A percentile compares a stretch with the other conserved stretches of the same genome.
Evolutionary conservation across 2,113 vertebrate species (phyloP).

Genomic region (Mobula birostris): DNA sequence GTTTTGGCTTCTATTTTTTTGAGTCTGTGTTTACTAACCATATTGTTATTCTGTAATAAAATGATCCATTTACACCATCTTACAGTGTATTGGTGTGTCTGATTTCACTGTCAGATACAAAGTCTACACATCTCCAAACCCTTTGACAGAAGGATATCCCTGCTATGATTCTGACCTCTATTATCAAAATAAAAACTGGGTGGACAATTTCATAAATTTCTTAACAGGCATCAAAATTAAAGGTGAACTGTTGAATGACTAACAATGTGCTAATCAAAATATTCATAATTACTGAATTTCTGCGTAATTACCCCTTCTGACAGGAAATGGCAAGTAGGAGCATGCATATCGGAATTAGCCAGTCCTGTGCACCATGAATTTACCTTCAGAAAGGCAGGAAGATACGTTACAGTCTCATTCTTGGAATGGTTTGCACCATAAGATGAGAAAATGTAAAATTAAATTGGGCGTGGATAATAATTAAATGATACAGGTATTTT

Average conservation of each 20-base stretch:
- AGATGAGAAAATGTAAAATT: not conserved
- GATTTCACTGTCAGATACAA: not conserved
- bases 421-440: not conserved
- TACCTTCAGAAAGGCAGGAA: not conserved
- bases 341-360: not conserved
- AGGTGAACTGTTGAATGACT: not conserved
- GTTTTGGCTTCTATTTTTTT: not conserved
- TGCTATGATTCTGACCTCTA: not conserved
- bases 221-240: not conserved
- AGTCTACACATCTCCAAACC: not conserved
- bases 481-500: not conserved
- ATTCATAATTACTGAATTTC: not conserved
- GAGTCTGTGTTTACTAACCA: not conserved
- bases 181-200: not conserved
- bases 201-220: not conserved
- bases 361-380: not conserved
- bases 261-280: not conserved
- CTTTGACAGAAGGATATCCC: not conserved
- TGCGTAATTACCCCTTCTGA: not conserved
- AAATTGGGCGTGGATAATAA: not conserved
- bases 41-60: not conserved
- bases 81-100: not conserved
- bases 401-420: not conserved
- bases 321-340: not conserved
- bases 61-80: not conserved